Evolutionary conservation across 2,113 vertebrate genomes (phyloP), one percentile per base, ranked within the genome.

Genomic region (Buteo buteo): DNA sequence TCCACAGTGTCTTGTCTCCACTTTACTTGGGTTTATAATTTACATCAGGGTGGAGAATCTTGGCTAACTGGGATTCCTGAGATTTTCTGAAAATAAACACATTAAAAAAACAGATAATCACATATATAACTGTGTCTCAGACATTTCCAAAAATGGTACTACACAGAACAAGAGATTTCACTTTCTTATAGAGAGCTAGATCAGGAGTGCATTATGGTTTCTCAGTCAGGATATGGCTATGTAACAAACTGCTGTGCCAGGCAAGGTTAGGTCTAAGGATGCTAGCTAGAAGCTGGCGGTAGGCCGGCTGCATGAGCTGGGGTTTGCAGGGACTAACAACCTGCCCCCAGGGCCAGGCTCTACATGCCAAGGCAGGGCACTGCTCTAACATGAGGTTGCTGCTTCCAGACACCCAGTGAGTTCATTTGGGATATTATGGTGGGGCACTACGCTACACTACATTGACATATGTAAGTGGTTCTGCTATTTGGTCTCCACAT

Each of bases 361-460:
- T 36, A 14, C 6, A 5, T 13, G 5, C 36, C 70, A 62, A 32
- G 31, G 26, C 47, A 79, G 21, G 11, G 11, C 42, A 66, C 22
- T 1, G 0, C 58, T 34, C 5, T 16, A 31, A 28, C 5, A 0
- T 1, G 1, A 77, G 6, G 10, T 36, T 86, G 16, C 3, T 1
- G 11, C 21, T 61, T 71, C 34, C 62, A 72, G 12, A 24, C 57
- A 64, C 9, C 6, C 17, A 2, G 16, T 3, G 7, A 52, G 58
- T 32, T 71, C 15, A 8, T 67, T 29, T 5, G 6, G 29, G 47
- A 4, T 66, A 16, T 12, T 69, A 7, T 3, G 42, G 24, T 36
- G 16, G 31, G 36, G 18, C 31, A 21, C 29, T 52, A 21, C 59
- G 45, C 16, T 17, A 8, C 1, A 0, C 32, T 32, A 38, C 4